phyloP scores from a whole-genome alignment of 2,797 vertebrate species.

The Austrolebias charrua region DNA sequence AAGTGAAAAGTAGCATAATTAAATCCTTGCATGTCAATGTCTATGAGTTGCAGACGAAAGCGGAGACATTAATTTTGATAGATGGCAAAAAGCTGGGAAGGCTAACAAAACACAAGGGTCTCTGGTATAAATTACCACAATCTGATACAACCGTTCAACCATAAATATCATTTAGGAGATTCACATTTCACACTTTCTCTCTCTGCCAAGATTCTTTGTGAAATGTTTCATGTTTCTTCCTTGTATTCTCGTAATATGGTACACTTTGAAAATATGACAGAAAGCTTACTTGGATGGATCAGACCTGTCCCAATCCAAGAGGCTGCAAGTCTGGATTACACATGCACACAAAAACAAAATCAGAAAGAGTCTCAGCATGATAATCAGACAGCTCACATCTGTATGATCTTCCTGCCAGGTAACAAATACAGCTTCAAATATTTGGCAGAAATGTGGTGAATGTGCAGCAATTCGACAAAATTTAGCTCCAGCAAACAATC shows the following conservation, averaged over 20 bases:
- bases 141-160: conserved; percentile 12
- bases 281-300: conserved; percentile 3
- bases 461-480: conserved; percentile 41
- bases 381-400: conserved; percentile 15
- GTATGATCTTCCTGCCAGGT: conserved; percentile 41
- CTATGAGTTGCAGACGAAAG: conserved; percentile 38
- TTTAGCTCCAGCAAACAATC: conserved; percentile 46
- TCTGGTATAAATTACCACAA: conserved; percentile 54
- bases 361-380: conserved; percentile 37
- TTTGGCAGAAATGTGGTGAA: conserved; percentile 45
- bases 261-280: conserved; percentile 7
- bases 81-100: conserved; percentile 51
- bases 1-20: conserved; percentile 24
- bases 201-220: conserved; percentile 26
- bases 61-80: conserved; percentile 50
- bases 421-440: conserved; percentile 38
- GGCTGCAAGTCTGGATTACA: neutral
- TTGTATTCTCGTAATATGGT: conserved; percentile 25
- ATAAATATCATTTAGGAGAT: conserved; percentile 47
- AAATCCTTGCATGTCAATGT: conserved; percentile 39
- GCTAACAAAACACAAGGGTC: conserved; percentile 51
- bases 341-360: conserved; percentile 21
- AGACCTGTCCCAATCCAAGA: conserved; percentile 12
- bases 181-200: conserved; percentile 27
- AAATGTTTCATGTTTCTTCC: conserved; percentile 10